Evolutionary conservation across 2,113 vertebrate species (phyloP).

Genomic region (rabbit (Oryctolagus cuniculus)): mOryCun1.1 NC_091435.1:82402501-82403000

Average conservation of each 20-base stretch:
- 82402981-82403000: not conserved
- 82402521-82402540: too few relatives aligned
- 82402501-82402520: too few relatives aligned
- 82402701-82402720: not conserved
- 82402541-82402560: too few relatives aligned
- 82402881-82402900: not conserved
- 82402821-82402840: not conserved
- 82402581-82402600: too few relatives aligned
- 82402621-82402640: not conserved
- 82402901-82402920: not conserved
- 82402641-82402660: constrained; percentile 36
- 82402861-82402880: not conserved
- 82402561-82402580: too few relatives aligned
- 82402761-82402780: constrained; percentile 12
- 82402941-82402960: not conserved
- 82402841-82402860: not conserved
- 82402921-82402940: constrained; percentile 30
- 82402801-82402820: constrained; percentile 29
- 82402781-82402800: not conserved
- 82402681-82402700: not conserved
- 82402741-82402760: constrained; percentile 39
- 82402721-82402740: constrained; percentile 33
- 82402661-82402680: constrained; percentile 29
- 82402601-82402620: too few relatives aligned
- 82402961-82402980: constrained; percentile 32